phyloP scores from a whole-genome alignment of 2,888 invertebrate species.

The Cheilosia scutellata region DNA sequence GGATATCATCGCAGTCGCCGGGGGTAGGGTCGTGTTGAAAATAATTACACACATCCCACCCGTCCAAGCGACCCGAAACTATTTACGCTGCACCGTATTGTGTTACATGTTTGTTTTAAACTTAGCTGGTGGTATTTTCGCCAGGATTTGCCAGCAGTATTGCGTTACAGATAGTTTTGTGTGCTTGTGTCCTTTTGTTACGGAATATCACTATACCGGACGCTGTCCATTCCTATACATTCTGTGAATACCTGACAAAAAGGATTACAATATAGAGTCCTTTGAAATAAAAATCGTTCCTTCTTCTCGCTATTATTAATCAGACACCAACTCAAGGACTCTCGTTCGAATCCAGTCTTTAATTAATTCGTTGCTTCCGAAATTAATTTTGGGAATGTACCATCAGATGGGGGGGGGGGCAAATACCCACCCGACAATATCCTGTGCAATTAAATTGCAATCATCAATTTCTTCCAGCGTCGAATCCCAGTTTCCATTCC shows the following conservation, averaged over 20 bases:
- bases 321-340: conserved; percentile 53
- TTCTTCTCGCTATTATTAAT: conserved; percentile 59
- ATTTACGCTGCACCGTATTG: conserved; percentile 47
- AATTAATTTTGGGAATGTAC: conserved; percentile 60
- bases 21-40: conserved; percentile 43
- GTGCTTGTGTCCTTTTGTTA: conserved; percentile 57
- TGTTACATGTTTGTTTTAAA: conserved; percentile 61
- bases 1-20: conserved; percentile 28
- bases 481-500: conserved; percentile 70
- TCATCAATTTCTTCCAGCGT: conserved; percentile 73
- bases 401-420: neutral
- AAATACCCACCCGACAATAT: conserved; percentile 9
- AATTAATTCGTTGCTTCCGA: conserved; percentile 65
- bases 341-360: conserved; percentile 19
- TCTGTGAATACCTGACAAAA: conserved; percentile 28
- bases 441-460: conserved; percentile 74
- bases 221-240: conserved; percentile 44
- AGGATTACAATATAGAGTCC: conserved; percentile 41
- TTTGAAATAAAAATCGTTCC: conserved; percentile 67
- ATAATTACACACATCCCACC: conserved; percentile 64
- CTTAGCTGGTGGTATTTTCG: conserved; percentile 26
- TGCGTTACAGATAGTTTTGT: conserved; percentile 63
- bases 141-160: conserved; percentile 58
- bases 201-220: conserved; percentile 29
- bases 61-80: conserved; percentile 19